These are phyloP conservation scores for Todiramphus saurophagus DNA, from an alignment of 2,113 vertebrate species.

Conservation along the genomic window DNA sequence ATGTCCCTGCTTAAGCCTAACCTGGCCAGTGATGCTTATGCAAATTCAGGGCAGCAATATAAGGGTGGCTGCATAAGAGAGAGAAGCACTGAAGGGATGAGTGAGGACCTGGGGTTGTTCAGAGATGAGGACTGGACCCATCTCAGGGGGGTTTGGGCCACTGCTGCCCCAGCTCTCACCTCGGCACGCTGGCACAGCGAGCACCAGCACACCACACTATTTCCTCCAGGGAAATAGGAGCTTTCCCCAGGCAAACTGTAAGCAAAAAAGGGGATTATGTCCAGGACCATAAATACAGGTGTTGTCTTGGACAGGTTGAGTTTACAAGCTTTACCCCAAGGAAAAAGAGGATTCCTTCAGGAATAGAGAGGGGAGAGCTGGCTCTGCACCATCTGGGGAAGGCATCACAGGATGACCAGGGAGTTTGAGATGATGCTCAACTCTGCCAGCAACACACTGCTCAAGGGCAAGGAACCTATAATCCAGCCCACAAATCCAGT, in stretches of 20 bases:
- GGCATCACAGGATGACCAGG: accelerated
- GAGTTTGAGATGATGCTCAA: not conserved
- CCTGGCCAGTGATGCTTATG: not conserved
- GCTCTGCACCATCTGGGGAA: not conserved
- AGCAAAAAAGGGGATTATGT: not conserved
- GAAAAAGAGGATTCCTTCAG: not conserved
- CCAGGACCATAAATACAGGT: not conserved
- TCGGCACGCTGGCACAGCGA: accelerated
- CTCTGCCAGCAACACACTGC: accelerated
- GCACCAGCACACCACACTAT: accelerated
- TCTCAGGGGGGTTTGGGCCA: not conserved
- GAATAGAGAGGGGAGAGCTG: accelerated
- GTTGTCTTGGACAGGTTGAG: not conserved
- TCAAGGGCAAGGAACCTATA: not conserved
- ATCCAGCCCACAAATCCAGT: not conserved
- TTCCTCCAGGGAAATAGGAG: not conserved
- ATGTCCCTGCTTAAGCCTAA: not conserved
- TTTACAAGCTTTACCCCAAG: not conserved
- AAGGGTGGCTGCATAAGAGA: not conserved
- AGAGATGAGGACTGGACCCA: too few species aligned
- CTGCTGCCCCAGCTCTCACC: not conserved
- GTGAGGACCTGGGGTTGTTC: not conserved
- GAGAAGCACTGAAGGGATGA: not conserved
- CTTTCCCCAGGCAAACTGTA: not conserved
- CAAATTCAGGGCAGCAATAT: not conserved